These are phyloP conservation scores for Turritopsis dohrnii DNA, from an alignment of 30 jellyfish, hydroid and myxozoan genomes.

Conservation along the genomic window DNA sequence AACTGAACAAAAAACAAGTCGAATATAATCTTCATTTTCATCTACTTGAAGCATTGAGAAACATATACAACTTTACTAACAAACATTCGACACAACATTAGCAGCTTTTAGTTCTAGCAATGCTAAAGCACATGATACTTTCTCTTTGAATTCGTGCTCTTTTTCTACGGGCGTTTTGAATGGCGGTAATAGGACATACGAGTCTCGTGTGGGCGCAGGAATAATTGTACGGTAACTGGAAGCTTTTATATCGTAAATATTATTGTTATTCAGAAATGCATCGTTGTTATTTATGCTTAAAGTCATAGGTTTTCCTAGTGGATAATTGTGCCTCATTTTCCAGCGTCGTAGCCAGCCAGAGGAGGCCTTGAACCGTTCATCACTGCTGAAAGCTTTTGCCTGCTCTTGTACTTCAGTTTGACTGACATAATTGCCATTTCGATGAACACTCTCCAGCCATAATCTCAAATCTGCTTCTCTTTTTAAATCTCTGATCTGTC, in stretches of 20 bases:
- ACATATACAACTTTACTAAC: background rate
- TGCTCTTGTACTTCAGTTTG: constrained; percentile 36
- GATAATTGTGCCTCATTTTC: constrained; percentile 44
- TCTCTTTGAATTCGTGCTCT: constrained; percentile 77
- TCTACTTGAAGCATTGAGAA: background rate
- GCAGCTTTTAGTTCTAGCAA: constrained; percentile 68
- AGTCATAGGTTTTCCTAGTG: background rate
- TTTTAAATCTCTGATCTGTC: constrained; percentile 40
- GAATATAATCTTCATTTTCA: no score
- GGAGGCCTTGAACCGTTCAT: constrained; percentile 46
- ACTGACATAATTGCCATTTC: constrained; percentile 18
- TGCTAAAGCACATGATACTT: constrained; percentile 76
- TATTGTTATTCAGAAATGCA: constrained; percentile 10
- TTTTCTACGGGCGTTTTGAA: constrained; percentile 34
- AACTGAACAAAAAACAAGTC: no score
- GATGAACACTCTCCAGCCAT: constrained; percentile 19
- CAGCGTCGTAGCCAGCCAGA: constrained; percentile 66
- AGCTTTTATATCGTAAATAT: background rate
- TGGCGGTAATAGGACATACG: background rate
- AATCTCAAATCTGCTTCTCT: constrained; percentile 8
- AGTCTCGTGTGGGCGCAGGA: background rate
- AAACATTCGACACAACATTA: constrained; percentile 14
- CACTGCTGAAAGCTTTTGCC: constrained; percentile 33
- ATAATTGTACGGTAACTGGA: constrained; percentile 1
- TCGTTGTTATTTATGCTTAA: background rate